Evolutionary conservation across 2,888 invertebrate genomes (phyloP).

Genomic region (Flabesymbios commensalis): DNA sequence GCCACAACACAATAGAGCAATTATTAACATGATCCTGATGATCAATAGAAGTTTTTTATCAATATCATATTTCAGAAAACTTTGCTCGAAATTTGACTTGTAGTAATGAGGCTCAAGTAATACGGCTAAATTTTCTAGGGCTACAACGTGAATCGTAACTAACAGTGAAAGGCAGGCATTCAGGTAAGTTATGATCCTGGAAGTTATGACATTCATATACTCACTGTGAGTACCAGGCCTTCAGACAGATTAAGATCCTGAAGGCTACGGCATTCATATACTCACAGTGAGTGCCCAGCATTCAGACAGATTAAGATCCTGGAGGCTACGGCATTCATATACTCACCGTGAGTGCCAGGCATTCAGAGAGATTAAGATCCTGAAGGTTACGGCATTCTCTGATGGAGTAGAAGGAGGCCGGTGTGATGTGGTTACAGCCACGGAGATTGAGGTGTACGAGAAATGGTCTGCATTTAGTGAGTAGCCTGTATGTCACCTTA

Average conservation of each 20-base stretch:
- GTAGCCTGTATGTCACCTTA: constrained; percentile 48
- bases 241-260: constrained; percentile 61
- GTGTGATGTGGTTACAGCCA: constrained; percentile 45
- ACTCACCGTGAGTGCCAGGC: constrained; percentile 55
- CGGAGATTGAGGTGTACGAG: constrained; percentile 59
- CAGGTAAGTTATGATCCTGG: no score
- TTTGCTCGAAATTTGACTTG: no score
- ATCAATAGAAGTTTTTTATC: no score
- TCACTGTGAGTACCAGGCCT: constrained; percentile 55
- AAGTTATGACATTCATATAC: no score
- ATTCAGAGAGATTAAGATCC: constrained; percentile 60
- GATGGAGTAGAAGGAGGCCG: constrained; percentile 49
- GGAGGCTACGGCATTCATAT: constrained; percentile 59
- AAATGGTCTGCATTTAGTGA: constrained; percentile 58
- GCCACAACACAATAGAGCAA: no score
- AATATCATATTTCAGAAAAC: no score
- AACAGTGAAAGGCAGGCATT: no score
- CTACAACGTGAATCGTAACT: no score
- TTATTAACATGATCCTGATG: no score
- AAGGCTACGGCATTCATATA: constrained; percentile 60
- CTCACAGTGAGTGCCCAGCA: constrained; percentile 56
- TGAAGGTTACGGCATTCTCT: constrained; percentile 60
- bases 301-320: constrained; percentile 60
- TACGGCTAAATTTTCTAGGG: no score
- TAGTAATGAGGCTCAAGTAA: no score